These are phyloP conservation scores for Steinernema carpocapsae DNA, from an alignment of 2,888 invertebrate genomes.

Conservation along the genomic window DNA sequence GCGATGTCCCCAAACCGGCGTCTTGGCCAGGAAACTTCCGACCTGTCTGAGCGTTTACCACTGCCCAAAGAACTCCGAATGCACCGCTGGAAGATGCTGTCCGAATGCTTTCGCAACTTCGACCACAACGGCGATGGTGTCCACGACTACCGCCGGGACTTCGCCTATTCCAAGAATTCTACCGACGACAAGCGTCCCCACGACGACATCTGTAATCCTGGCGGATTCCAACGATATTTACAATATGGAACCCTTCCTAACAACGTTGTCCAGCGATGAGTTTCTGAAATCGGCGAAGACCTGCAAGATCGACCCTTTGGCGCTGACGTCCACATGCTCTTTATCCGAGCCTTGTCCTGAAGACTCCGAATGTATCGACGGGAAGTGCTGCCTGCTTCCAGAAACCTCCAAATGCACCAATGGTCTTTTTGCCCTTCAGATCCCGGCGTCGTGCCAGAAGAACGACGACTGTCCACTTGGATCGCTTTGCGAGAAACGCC, in stretches of 20 bases:
- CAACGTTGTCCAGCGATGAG: slow-evolving; percentile 37
- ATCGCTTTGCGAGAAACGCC: slow-evolving; percentile 52
- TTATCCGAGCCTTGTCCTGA: slow-evolving; percentile 54
- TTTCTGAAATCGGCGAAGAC: slow-evolving; percentile 26
- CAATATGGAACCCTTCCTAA: neutral
- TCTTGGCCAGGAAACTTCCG: slow-evolving; percentile 41
- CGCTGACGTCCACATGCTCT: slow-evolving; percentile 42
- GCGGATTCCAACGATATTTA: slow-evolving; percentile 4
- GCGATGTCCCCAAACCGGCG: slow-evolving; percentile 48
- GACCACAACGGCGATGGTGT: neutral
- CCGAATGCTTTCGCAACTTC: neutral
- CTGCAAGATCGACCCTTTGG: neutral
- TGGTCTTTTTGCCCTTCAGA: slow-evolving; percentile 50
- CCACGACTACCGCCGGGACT: too few relatives aligned
- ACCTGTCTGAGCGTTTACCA: slow-evolving; percentile 50
- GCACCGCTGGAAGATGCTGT: slow-evolving; percentile 57
- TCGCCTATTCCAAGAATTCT: too few relatives aligned
- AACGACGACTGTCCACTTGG: slow-evolving; percentile 57
- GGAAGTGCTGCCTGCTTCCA: slow-evolving; percentile 50
- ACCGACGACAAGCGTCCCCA: neutral
- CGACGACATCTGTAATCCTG: slow-evolving; percentile 14
- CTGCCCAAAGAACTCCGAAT: slow-evolving; percentile 49
- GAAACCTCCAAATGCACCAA: slow-evolving; percentile 45
- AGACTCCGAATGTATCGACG: slow-evolving; percentile 53
- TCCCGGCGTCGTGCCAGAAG: slow-evolving; percentile 48